phyloP scores from a whole-genome alignment of 2,797 vertebrate genomes.

The Falco rusticolus region DNA sequence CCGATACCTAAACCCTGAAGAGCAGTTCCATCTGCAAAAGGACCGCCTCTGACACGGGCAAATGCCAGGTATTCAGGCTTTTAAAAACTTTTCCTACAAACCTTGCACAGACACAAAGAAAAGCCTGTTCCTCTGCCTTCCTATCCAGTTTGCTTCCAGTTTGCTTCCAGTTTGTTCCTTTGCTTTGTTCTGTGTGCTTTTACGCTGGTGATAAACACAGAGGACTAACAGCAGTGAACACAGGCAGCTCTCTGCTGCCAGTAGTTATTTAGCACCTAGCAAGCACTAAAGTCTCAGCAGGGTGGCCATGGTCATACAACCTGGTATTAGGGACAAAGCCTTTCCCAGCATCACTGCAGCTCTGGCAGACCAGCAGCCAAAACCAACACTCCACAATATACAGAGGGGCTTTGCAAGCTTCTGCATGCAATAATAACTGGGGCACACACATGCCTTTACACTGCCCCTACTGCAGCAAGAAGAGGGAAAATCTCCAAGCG shows the following conservation, averaged over 20 bases:
- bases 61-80: not conserved
- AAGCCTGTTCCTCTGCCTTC: not conserved
- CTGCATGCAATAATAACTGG: accelerated
- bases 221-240: not conserved
- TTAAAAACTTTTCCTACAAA: not conserved
- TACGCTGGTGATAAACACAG: not conserved
- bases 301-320: accelerated
- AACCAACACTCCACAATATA: accelerated
- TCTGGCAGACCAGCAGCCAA: not conserved
- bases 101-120: not conserved
- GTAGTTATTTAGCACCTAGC: not conserved
- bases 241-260: not conserved
- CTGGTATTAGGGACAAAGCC: not conserved
- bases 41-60: not conserved
- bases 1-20: not conserved
- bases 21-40: not conserved
- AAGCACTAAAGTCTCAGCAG: not conserved
- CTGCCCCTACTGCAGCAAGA: not conserved
- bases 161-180: not conserved
- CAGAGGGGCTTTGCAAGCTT: not conserved
- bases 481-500: not conserved
- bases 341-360: not conserved
- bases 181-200: not conserved
- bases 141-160: not conserved
- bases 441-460: accelerated